phyloP scores from a whole-genome alignment of 53 echinoderm and acorn worm species.

The Paracentrotus lividus region DNA sequence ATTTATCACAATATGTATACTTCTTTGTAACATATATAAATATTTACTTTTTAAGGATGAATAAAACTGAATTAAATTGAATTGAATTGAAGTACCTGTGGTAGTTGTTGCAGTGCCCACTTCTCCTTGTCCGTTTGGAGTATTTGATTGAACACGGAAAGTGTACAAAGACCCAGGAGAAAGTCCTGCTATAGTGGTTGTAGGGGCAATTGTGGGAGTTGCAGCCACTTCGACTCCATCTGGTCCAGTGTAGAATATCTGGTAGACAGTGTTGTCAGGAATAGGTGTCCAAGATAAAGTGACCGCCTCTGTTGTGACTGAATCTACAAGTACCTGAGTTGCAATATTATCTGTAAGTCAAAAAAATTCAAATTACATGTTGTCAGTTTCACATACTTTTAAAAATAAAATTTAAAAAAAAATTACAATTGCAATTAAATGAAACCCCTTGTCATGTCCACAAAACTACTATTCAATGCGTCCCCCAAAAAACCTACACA shows the following conservation, averaged over 20 bases:
- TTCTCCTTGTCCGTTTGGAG: not conserved
- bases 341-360: no score
- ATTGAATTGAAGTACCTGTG: not conserved
- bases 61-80: no score
- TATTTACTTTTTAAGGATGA: no score
- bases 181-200: not conserved
- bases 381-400: no score
- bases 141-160: not conserved
- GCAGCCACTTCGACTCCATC: not conserved
- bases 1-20: no score
- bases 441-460: no score
- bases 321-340: not conserved
- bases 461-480: no score
- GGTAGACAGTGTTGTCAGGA: not conserved
- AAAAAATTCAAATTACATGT: no score
- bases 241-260: constrained; percentile 8
- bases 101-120: not conserved
- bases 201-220: not conserved
- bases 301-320: not conserved
- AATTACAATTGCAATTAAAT: no score
- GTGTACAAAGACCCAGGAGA: not conserved
- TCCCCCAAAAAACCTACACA: no score
- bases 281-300: constrained; percentile 10
- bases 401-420: no score
- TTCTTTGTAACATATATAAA: no score